These are phyloP conservation scores for Phyllotreta striolata DNA, from an alignment of 2,888 invertebrate genomes.

Conservation along the genomic window DNA sequence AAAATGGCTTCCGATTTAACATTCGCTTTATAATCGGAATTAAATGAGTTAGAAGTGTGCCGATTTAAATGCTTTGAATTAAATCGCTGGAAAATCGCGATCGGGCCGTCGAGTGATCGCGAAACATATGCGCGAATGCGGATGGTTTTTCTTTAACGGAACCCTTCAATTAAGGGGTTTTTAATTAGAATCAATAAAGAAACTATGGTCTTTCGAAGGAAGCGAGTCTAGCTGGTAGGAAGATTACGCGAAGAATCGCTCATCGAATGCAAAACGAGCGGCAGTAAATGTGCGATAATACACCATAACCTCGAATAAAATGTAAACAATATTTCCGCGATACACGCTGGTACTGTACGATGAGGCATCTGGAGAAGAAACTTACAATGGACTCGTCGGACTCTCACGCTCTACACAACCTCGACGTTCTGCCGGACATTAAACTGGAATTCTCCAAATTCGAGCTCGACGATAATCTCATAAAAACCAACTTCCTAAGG, in stretches of 20 bases:
- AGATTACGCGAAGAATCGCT: too few species aligned
- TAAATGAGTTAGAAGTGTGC: neutral
- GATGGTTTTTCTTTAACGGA: conserved; percentile 12
- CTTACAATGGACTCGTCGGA: conserved; percentile 29
- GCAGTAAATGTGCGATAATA: neutral
- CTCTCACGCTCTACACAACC: conserved; percentile 41
- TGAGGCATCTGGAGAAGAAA: conserved; percentile 37
- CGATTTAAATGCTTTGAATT: neutral
- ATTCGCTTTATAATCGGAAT: conserved; percentile 7
- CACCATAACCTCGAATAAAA: conserved; percentile 33
- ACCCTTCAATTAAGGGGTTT: conserved; percentile 23
- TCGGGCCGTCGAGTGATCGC: too few species aligned
- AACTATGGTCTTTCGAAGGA: conserved; percentile 15
- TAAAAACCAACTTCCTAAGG: conserved; percentile 42
- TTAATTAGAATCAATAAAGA: conserved; percentile 31
- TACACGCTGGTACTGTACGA: conserved; percentile 21
- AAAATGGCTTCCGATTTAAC: conserved; percentile 30
- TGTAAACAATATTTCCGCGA: conserved; percentile 38
- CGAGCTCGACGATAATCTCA: conserved; percentile 43
- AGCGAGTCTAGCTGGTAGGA: neutral
- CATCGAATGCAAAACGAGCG: too few species aligned
- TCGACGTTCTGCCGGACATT: conserved; percentile 46
- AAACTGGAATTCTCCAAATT: conserved; percentile 48
- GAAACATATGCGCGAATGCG: too few species aligned
- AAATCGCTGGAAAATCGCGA: too few species aligned